Percentiles rank a stretch among this genome's conserved stretches.
phyloP scores from a whole-genome alignment of 30 jellyfish, hydroid and myxozoan genomes.

The Turritopsis rubra region DNA sequence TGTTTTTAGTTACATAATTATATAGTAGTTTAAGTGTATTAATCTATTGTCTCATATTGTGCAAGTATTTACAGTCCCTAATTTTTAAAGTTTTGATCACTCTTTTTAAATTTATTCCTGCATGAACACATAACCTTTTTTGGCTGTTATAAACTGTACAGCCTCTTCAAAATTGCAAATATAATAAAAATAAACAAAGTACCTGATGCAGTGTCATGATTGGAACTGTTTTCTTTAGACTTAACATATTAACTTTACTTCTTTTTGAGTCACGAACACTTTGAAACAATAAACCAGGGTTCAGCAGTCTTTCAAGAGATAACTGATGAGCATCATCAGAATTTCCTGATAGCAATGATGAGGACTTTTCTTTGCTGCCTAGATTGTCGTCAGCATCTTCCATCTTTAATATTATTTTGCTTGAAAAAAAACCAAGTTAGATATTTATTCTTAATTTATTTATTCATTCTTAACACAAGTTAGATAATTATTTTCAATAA shows the following conservation, averaged over 20 bases:
- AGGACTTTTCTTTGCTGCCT: neutral
- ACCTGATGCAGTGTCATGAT: constrained; percentile 18
- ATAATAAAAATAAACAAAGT: neutral
- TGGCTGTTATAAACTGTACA: too few species aligned
- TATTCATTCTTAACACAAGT: neutral
- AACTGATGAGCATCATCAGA: neutral
- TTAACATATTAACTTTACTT: neutral
- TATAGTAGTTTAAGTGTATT: too few species aligned
- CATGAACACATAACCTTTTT: too few species aligned
- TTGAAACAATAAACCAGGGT: constrained; percentile 8
- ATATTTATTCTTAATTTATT: too few species aligned
- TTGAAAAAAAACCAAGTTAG: neutral
- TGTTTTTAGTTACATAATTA: too few species aligned
- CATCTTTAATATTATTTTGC: neutral
- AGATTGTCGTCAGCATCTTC: neutral
- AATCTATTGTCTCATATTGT: too few species aligned
- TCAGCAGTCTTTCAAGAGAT: constrained; percentile 1
- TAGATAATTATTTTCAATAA: too few species aligned
- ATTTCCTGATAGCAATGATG: neutral
- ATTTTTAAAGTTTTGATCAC: too few species aligned
- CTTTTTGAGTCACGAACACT: constrained; percentile 8
- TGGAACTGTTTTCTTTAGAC: neutral
- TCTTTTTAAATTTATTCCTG: too few species aligned
- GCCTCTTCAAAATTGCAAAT: too few species aligned
- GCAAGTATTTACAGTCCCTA: too few species aligned